Base-by-base conservation (phyloP, 2,888 invertebrate species). In the Helleia helle region DNA sequence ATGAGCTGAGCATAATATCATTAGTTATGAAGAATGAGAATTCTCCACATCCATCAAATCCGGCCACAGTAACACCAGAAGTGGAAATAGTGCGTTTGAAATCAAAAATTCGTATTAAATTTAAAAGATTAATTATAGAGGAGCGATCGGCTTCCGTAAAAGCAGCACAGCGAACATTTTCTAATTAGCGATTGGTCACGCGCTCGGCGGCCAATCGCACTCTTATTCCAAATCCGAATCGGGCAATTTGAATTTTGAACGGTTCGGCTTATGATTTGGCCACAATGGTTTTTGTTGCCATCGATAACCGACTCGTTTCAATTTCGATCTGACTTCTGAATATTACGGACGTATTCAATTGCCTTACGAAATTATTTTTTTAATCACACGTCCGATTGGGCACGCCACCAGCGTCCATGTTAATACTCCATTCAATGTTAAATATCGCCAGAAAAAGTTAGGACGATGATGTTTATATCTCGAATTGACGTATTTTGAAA, bases 171-270 rank as follows among this genome's bases (percentile, higher is more conserved):
- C 51, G 71, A 73, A 70, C 73, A 75, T 76, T 79, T 72, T 71
- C 81, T 80, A 80, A 83, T 84, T 84, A 83, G 75, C 80, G 76
- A 84, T 84, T 84, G 79, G 83, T 72, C 79, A 80, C 81, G 79
- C 81, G 74, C 71, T 65, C 70, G 70, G 65, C 62, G 69, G 70
- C 70, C 70, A 61, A 66, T 68, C 65, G 61, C 59, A 56, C 57
- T 56, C 58, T 50, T 65, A 65, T 71, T 72, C 69, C 61, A 63
- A 71, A 73, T 72, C 69, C 61, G 71, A 73, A 72, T 71, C 71
- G 66, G 65, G 67, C 70, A 71, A 76, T 81, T 81, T 75, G 76
- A 74, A 80, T 81, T 83, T 62, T 71, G 72, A 75, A 80, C 76
- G 80, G 70, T 69, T 65, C 64, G 60, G 59, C 55, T 56, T 56